Conservation (phyloP, 2,113 vertebrate species). For the Felis chaus region DNA sequence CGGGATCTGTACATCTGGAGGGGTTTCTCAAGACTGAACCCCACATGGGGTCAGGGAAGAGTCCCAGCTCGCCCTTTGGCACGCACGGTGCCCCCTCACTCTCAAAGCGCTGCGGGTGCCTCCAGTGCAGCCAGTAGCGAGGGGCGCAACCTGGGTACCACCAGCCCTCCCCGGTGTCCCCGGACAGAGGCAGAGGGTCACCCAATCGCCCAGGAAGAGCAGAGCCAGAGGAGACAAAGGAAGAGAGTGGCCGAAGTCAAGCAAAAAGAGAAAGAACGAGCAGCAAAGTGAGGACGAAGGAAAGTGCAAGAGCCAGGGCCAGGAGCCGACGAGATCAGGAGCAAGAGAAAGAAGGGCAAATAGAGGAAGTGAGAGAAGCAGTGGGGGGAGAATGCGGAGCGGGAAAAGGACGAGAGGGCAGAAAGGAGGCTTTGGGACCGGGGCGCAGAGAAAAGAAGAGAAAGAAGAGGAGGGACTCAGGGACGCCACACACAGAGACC, state of each 20-base stretch:
- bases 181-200: neutral
- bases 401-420: neutral
- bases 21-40: neutral
- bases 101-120: neutral
- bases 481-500: neutral
- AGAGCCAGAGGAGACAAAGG: neutral
- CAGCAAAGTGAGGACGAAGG: neutral
- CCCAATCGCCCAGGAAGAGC: neutral
- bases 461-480: neutral
- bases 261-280: neutral
- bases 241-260: neutral
- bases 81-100: accelerated
- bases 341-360: neutral
- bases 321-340: neutral
- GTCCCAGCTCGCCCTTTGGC: accelerated
- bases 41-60: neutral
- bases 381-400: neutral
- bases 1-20: neutral
- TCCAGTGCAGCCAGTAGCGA: neutral
- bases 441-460: neutral
- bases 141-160: neutral
- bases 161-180: neutral
- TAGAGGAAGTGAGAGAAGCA: neutral
- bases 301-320: neutral
- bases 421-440: neutral